Evolutionary conservation across 2,797 vertebrate species (phyloP).

Genomic region (Pseudochromis fuscus): DNA sequence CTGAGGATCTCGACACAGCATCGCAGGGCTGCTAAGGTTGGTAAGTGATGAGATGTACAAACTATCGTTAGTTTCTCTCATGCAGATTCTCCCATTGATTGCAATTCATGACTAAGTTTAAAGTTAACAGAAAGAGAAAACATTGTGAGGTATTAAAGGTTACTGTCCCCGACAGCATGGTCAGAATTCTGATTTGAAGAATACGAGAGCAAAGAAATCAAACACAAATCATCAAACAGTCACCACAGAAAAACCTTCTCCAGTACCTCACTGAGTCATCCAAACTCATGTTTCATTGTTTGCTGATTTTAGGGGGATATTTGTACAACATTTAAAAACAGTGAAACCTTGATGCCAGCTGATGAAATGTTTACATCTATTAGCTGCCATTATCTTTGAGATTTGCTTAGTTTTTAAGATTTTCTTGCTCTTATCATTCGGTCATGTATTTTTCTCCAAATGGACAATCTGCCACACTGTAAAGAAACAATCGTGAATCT

Average conservation of each 20-base stretch:
- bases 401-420: constrained; percentile 47
- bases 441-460: constrained; percentile 17
- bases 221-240: constrained; percentile 37
- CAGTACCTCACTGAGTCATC: constrained; percentile 49
- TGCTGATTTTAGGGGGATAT: constrained; percentile 17
- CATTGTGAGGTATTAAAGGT: constrained; percentile 84
- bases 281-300: constrained; percentile 45
- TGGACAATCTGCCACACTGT: constrained; percentile 27
- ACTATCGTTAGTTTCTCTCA: constrained; percentile 59
- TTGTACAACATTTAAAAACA: constrained; percentile 42
- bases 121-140: constrained; percentile 67
- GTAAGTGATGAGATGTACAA: constrained; percentile 65
- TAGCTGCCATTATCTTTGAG: constrained; percentile 71
- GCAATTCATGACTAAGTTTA: constrained; percentile 62
- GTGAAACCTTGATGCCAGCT: constrained; percentile 46
- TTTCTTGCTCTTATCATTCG: constrained; percentile 11
- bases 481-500: constrained; percentile 26
- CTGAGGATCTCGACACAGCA: constrained; percentile 68
- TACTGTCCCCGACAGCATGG: constrained; percentile 69
- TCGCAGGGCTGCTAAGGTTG: constrained; percentile 54
- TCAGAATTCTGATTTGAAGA: constrained; percentile 69
- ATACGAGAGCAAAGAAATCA: constrained; percentile 53
- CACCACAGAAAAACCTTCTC: constrained; percentile 44
- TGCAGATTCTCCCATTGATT: constrained; percentile 66
- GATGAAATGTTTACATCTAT: constrained; percentile 55